Conservation (phyloP, 2,113 vertebrate species). For the Rhinoptilus africanus region DNA sequence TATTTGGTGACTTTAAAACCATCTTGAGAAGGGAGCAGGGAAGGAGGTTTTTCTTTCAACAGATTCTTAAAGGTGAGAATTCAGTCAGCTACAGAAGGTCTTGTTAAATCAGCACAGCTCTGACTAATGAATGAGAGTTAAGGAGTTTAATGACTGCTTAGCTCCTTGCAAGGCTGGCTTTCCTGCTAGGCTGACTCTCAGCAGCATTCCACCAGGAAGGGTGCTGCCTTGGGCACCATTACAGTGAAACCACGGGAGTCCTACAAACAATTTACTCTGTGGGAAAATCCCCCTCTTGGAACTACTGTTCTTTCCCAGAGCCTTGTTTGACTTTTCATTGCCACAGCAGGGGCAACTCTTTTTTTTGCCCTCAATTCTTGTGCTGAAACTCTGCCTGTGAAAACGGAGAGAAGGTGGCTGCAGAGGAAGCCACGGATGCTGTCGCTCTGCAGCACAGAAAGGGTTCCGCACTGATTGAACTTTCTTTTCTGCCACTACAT, state of each 20-base stretch:
- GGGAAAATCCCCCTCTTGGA: constrained; percentile 60
- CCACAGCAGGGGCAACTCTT: constrained; percentile 44
- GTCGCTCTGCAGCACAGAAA: constrained; percentile 22
- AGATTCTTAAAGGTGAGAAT: constrained; percentile 22
- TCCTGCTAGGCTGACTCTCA: constrained; percentile 59
- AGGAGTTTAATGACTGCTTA: constrained; percentile 58
- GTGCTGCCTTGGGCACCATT: constrained; percentile 38
- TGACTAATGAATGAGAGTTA: constrained; percentile 2
- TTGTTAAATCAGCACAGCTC: constrained; percentile 4
- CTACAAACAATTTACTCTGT: constrained; percentile 70
- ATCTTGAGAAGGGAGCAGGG: background rate
- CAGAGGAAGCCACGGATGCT: constrained; percentile 50
- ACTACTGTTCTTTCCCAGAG: constrained; percentile 44
- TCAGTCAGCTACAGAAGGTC: background rate
- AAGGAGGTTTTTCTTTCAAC: background rate
- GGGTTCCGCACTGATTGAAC: background rate
- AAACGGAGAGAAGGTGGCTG: background rate
- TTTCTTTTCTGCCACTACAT: background rate
- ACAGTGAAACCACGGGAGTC: constrained; percentile 64
- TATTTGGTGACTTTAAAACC: background rate
- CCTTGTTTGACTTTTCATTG: constrained; percentile 60
- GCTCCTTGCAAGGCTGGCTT: constrained; percentile 47
- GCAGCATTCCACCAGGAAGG: constrained; percentile 57
- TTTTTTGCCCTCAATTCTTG: background rate
- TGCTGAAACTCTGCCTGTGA: background rate